Percentiles rank a stretch among this genome's conserved stretches.
phyloP scores from a whole-genome alignment of 1,140 invertebrate genomes.

The Cherax quadricarinatus region DNA sequence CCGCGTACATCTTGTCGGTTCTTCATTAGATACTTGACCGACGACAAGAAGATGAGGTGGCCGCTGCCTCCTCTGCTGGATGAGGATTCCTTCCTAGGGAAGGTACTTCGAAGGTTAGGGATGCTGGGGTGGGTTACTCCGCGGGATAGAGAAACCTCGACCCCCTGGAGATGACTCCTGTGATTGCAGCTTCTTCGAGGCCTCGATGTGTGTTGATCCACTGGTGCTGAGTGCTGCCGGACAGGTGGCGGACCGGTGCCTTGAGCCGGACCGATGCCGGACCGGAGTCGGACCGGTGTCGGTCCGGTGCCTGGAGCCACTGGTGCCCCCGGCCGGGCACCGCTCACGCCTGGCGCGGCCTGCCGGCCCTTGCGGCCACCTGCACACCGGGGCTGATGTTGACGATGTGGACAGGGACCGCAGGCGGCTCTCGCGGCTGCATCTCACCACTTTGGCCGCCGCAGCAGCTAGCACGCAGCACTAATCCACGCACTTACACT shows the following conservation, averaged over 20 bases:
- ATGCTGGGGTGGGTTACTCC: background rate
- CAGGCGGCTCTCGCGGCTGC: constrained; percentile 39
- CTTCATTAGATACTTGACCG: constrained; percentile 67
- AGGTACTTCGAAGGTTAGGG: constrained; percentile 28
- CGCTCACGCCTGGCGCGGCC: constrained; percentile 64
- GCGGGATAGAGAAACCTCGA: background rate
- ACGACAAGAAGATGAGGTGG: constrained; percentile 55
- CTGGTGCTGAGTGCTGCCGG: constrained; percentile 41
- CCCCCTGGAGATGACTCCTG: constrained; percentile 18
- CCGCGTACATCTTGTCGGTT: constrained; percentile 70
- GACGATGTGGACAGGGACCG: constrained; percentile 34
- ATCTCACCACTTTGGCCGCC: constrained; percentile 10
- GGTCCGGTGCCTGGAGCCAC: constrained; percentile 36
- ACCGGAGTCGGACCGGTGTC: background rate
- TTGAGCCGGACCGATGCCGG: constrained; percentile 12
- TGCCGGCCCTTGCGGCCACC: constrained; percentile 52
- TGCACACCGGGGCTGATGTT: constrained; percentile 53
- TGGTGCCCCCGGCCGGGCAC: constrained; percentile 53
- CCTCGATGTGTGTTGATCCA: constrained; percentile 24
- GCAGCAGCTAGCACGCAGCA: constrained; percentile 48
- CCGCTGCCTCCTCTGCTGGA: constrained; percentile 33
- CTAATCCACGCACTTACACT: constrained; percentile 55
- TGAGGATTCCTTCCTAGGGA: constrained; percentile 39
- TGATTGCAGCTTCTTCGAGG: constrained; percentile 7
- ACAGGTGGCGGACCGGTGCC: constrained; percentile 18